These are phyloP conservation scores for Marmota flaviventris DNA, from an alignment of 2,113 vertebrate species.

Conservation along the genomic window DNA sequence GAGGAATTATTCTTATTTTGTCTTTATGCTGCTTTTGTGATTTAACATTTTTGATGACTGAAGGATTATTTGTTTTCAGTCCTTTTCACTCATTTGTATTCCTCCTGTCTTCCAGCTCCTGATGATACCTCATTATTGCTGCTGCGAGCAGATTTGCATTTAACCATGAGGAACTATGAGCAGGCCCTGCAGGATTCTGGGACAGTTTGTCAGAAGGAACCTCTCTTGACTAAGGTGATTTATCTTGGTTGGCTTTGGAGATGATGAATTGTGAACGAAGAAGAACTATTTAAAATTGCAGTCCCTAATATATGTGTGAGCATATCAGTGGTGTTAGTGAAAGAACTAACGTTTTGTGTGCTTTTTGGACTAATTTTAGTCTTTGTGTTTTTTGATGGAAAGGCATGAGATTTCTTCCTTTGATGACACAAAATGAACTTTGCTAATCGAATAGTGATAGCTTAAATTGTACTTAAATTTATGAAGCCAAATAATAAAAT, in stretches of 20 bases:
- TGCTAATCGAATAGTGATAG: not conserved
- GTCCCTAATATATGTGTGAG: not conserved
- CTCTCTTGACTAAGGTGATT: slow-evolving; percentile 91
- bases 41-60: not conserved
- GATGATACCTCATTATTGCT: slow-evolving; percentile 89
- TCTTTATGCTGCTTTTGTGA: slow-evolving; percentile 14
- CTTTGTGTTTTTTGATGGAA: not conserved
- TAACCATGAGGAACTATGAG: slow-evolving; percentile 91
- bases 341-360: not conserved
- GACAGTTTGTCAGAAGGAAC: slow-evolving; percentile 89
- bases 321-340: not conserved
- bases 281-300: not conserved
- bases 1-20: not conserved
- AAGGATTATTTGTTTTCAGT: not conserved
- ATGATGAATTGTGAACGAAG: not conserved
- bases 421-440: not conserved
- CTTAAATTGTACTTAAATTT: not conserved
- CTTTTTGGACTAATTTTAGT: not conserved
- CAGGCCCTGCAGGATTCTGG: slow-evolving; percentile 91
- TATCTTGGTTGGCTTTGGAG: not conserved
- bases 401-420: not conserved
- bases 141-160: slow-evolving; percentile 91
- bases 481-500: not conserved
- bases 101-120: slow-evolving; percentile 87
- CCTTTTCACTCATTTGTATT: not conserved